Conservation (phyloP, 2,888 invertebrate genomes). For the Coenonympha glycerion region DNA sequence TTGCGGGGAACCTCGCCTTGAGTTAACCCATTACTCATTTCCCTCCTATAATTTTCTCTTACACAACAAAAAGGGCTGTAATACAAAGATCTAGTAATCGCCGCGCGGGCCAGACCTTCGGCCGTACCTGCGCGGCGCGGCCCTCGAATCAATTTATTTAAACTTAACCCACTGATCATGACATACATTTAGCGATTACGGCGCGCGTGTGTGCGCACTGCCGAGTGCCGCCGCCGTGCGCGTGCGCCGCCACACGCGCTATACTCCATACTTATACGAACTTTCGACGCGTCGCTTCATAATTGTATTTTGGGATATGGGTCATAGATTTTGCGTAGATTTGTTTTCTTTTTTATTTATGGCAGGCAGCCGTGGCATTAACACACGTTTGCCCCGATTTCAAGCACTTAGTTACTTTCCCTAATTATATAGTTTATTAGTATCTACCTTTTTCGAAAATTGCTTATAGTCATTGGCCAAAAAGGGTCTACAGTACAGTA, state of each 20-base stretch:
- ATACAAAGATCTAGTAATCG: constrained; percentile 1
- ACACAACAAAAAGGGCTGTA: background rate
- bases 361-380: background rate
- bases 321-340: constrained; percentile 29
- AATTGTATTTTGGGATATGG: constrained; percentile 32
- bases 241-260: too few relatives aligned
- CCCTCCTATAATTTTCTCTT: background rate
- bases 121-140: constrained; percentile 42
- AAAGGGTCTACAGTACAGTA: too few relatives aligned
- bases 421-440: too few relatives aligned
- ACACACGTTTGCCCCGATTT: too few relatives aligned
- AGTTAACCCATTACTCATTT: background rate
- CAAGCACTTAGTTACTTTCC: too few relatives aligned
- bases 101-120: constrained; percentile 37
- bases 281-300: constrained; percentile 35
- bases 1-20: too few relatives aligned
- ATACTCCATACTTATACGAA: constrained; percentile 46
- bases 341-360: background rate
- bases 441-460: too few relatives aligned
- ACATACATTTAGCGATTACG: constrained; percentile 71
- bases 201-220: constrained; percentile 47
- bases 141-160: constrained; percentile 65
- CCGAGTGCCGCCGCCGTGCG: too few relatives aligned
- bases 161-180: constrained; percentile 77
- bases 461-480: too few relatives aligned